Base-by-base conservation (phyloP, 2,888 invertebrate genomes). In the Sipunculus nudus region DNA sequence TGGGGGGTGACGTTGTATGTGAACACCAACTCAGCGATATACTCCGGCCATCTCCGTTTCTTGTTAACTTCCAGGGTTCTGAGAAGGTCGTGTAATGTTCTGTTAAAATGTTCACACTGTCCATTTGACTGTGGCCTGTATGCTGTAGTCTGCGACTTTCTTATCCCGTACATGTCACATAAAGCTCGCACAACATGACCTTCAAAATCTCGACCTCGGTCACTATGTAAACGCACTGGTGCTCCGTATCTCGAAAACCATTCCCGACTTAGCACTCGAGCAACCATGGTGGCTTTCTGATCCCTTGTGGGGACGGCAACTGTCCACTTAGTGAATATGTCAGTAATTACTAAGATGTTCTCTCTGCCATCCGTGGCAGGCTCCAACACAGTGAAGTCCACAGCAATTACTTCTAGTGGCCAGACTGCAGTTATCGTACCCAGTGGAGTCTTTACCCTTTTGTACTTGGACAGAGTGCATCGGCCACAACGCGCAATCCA, bases 41-140 rank as follows among this genome's bases (percentile, higher is more conserved):
- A 59, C 26, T 64, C 58, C 19, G 63, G 53, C 68, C 66, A 68
- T n/a, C 46, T 32, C n/a, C 53, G 31, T 39, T 68, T 68, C 52
- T 62, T 58, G 10, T 59, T 55, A 28, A 54, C 38, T 48, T 61
- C 38, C 25, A 67, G 49, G 10, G 60, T 48, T 19, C 63, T 38
- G 10, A 69, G 38, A 6, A 58, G 39, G 23, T 67, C 55, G 26
- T 67, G 70, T 47, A 70, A 29, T 19, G 65, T 65, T 13, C 60
- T 21, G 46, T 68, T 68, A 29, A 50, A 61, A 6, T 58, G 52
- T 29, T 62, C 58, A 31, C 35, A 23, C 28, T 49, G 52, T 3
- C 38, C 54, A 35, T 63, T 63, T 16, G 59, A 59, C 35, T 63
- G 29, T 5, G 55, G 59, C 21, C 53, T 28, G 16, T 54, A 62